Conservation (phyloP, 2,113 vertebrate species). For the Melanerpes aurifrons region DNA sequence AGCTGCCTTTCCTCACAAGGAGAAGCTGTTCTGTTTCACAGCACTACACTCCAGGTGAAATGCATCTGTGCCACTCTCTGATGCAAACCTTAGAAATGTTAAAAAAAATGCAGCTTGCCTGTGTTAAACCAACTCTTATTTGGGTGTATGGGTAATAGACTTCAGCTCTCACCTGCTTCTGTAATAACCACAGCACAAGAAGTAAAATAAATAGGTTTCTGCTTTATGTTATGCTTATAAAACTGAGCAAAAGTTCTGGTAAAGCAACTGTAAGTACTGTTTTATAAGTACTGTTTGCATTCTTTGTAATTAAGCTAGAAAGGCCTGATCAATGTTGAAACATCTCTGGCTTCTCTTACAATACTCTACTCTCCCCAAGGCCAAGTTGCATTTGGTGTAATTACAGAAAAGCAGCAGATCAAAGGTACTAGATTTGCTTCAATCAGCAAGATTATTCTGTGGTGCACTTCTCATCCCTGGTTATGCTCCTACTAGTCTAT, state of each 20-base stretch:
- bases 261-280: not conserved
- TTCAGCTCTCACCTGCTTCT: not conserved
- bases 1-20: no score
- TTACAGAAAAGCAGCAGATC: not conserved
- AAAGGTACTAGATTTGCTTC: not conserved
- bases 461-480: not conserved
- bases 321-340: not conserved
- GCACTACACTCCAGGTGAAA: no score
- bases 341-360: not conserved
- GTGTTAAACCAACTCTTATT: no score
- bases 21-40: no score
- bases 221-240: not conserved
- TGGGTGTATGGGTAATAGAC: no score
- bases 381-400: not conserved
- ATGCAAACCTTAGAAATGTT: no score
- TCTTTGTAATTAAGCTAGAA: not conserved
- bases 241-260: not conserved
- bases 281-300: not conserved
- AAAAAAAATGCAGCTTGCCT: no score
- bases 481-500: not conserved
- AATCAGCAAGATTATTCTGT: slow-evolving; percentile 38
- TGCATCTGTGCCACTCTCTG: no score
- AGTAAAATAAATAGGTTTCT: not conserved
- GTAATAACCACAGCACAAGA: not conserved
- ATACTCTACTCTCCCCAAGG: not conserved